Evolutionary conservation across 1,140 invertebrate species (phyloP).

Genomic region (Zaprionus ornatus): DNA sequence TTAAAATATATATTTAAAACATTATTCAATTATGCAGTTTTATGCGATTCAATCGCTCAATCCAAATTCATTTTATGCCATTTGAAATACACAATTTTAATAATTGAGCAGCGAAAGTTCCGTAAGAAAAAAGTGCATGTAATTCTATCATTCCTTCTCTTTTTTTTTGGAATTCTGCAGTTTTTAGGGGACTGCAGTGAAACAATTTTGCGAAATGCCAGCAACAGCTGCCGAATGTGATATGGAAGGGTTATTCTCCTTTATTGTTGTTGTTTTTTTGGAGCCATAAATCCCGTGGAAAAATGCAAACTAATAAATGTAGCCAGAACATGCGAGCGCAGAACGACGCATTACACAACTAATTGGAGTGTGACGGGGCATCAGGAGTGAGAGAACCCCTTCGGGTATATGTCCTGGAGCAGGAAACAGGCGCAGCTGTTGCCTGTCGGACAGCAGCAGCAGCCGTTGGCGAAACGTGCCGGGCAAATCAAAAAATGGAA

Average conservation of each 20-base stretch:
- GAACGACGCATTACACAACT: slow-evolving; percentile 47
- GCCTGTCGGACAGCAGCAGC: slow-evolving; percentile 14
- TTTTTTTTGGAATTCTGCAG: slow-evolving; percentile 7
- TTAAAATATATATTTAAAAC: slow-evolving; percentile 9
- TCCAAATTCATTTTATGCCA: slow-evolving; percentile 29
- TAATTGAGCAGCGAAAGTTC: slow-evolving; percentile 34
- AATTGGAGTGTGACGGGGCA: slow-evolving; percentile 49
- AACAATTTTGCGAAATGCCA: slow-evolving; percentile 18
- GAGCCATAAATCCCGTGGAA: slow-evolving; percentile 62
- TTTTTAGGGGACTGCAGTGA: not conserved
- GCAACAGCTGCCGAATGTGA: slow-evolving; percentile 54
- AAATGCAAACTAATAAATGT: slow-evolving; percentile 75
- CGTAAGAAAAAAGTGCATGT: slow-evolving; percentile 6
- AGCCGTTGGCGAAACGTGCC: slow-evolving; percentile 23
- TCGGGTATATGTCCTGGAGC: not conserved
- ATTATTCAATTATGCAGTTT: slow-evolving; percentile 23
- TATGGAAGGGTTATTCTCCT: slow-evolving; percentile 43
- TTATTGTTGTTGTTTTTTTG: slow-evolving; percentile 20
- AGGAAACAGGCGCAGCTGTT: slow-evolving; percentile 38
- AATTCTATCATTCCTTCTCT: not conserved
- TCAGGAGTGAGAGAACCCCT: slow-evolving; percentile 7
- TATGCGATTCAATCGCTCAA: slow-evolving; percentile 8
- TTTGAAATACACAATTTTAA: slow-evolving; percentile 24
- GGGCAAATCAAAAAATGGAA: slow-evolving; percentile 18
- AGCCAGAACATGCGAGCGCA: slow-evolving; percentile 43